Evolutionary conservation across 1,140 invertebrate species (phyloP).

Genomic region (Brachionus plicatilis): DNA sequence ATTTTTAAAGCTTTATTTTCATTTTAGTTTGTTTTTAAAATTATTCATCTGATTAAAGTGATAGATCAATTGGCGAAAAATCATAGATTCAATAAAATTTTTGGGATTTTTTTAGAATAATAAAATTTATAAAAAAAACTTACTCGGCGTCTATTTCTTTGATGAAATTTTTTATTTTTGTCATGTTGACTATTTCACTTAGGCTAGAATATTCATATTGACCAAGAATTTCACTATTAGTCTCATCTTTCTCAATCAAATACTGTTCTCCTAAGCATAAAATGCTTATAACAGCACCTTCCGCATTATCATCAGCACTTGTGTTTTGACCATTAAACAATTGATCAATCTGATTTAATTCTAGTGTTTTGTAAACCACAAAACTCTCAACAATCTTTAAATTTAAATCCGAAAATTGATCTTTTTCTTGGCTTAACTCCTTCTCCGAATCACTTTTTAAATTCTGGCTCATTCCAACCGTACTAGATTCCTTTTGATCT

Average conservation of each 20-base stretch:
- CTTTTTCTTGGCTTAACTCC: not conserved
- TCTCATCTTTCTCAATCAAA: slow-evolving; percentile 6
- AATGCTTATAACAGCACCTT: not conserved
- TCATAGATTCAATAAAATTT: too few relatives aligned
- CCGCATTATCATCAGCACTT: not conserved
- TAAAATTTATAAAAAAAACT: not conserved
- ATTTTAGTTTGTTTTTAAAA: too few relatives aligned
- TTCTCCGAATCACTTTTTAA: not conserved
- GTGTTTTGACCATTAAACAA: not conserved
- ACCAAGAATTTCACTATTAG: not conserved
- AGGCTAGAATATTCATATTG: slow-evolving; percentile 9
- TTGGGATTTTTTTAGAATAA: too few relatives aligned
- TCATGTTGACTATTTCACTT: not conserved
- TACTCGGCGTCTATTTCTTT: not conserved
- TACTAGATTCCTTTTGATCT: not conserved
- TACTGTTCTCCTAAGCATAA: not conserved
- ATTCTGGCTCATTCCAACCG: not conserved
- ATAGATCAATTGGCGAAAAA: too few relatives aligned
- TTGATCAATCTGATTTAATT: slow-evolving; percentile 6
- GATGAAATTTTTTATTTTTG: not conserved
- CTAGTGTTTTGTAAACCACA: not conserved
- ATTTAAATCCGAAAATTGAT: not conserved
- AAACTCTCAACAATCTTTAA: not conserved
- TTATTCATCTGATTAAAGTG: too few relatives aligned
- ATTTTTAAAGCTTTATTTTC: too few relatives aligned